Evolutionary conservation across 2,797 vertebrate genomes (phyloP), one percentile per base, ranked within the genome.

Genomic region (Oceanodroma leucorhoa): DNA sequence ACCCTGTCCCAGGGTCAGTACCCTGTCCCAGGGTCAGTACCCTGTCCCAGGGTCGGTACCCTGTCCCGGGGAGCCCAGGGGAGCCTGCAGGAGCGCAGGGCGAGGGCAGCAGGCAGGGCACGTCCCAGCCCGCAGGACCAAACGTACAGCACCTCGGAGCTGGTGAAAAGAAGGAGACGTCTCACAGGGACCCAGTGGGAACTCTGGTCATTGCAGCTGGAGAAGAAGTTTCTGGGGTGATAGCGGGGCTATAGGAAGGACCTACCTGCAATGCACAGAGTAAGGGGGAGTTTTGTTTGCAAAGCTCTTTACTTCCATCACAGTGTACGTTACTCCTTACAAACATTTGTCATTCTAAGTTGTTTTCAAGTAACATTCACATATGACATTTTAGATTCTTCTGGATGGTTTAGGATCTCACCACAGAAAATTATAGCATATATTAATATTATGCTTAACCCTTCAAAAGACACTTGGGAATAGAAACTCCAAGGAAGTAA

Each of bases 61-160:
- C n/a, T 45, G n/a, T 26, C 57, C 29, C 34, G 9, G 27, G 38
- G 23, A 38, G 22, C 38, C 18, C 40, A 14, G 27, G 46, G 34
- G 10, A 70, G 16, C 20, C n/a, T 23, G 48, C 0, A 0, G 73
- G 20, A 50, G 32, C 36, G 41, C 8, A 23, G 43, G 14, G 58
- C 10, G 24, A 87, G 26, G 50, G 57, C 43, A 23, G 51, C 36
- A 38, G 32, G 45, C 20, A 61, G 55, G 40, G 27, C 43, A 72
- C 11, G 0, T 14, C 23, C 11, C 40, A 15, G 48, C 21, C 54
- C 15, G 0, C 32, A 18, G 51, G 13, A 64, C 53, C 14, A 34
- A 18, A 40, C 1, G 3, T 34, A 16, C 0, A 0, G 40, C 24
- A 54, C 29, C 80, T 77, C 7, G 3, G 18, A 41, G 48, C 30